These are phyloP conservation scores for Eupithecia subumbrata DNA, from an alignment of 2,888 invertebrate species.

Conservation along the genomic window DNA sequence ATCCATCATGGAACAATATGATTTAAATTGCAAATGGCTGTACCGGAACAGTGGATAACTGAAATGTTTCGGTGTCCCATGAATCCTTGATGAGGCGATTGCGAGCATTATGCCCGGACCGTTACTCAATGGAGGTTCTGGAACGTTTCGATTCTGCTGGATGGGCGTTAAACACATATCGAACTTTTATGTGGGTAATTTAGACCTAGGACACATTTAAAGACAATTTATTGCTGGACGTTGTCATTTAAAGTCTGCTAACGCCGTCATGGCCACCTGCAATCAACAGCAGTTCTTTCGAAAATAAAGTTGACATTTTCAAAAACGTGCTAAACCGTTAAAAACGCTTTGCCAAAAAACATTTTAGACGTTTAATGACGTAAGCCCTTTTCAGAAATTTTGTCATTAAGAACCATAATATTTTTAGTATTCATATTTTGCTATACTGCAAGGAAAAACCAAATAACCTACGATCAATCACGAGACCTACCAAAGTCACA, in stretches of 20 bases:
- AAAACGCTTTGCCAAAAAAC: not conserved
- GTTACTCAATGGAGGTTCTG: not conserved
- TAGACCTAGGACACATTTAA: not conserved
- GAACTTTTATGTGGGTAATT: not conserved
- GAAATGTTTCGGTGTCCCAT: conserved; percentile 55
- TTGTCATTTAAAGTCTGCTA: too few species aligned
- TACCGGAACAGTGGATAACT: conserved; percentile 45
- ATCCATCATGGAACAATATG: conserved; percentile 25
- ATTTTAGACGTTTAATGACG: not conserved
- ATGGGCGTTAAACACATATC: not conserved
- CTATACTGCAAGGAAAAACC: not conserved
- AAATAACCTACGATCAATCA: too few species aligned
- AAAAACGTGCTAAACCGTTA: not conserved
- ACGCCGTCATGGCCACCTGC: too few species aligned
- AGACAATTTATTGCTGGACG: too few species aligned
- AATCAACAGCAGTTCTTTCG: too few species aligned
- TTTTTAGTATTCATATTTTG: not conserved
- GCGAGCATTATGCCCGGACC: not conserved
- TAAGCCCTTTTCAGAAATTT: too few species aligned
- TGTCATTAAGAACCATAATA: not conserved
- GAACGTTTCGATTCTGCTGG: not conserved
- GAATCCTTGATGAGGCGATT: conserved; percentile 52
- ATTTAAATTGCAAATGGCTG: conserved; percentile 42
- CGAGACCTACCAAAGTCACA: not conserved
- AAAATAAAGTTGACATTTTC: too few species aligned